Conservation (phyloP, 2,113 vertebrate species). For the Aspiorhynchus laticeps region DNA sequence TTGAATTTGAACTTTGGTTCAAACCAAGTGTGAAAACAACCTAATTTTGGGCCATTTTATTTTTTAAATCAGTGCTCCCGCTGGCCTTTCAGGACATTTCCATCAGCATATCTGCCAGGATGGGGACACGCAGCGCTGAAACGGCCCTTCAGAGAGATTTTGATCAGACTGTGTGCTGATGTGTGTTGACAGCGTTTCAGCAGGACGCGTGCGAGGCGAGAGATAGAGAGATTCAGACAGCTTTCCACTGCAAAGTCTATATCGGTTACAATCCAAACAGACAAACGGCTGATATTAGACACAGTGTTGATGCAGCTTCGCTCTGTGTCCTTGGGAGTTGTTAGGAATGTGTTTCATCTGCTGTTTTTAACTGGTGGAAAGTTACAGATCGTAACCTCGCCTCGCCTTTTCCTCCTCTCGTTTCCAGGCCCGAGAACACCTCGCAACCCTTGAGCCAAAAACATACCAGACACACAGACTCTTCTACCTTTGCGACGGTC, state of each 20-base stretch:
- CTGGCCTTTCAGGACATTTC: not conserved
- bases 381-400: slow-evolving; percentile 1
- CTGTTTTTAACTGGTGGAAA: slow-evolving; percentile 12
- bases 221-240: slow-evolving; percentile 19
- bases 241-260: slow-evolving; percentile 12
- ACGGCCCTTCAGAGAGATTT: not conserved
- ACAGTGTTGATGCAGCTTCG: not conserved
- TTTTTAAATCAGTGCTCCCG: not conserved
- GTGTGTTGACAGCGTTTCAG: slow-evolving; percentile 10
- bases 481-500: slow-evolving; percentile 78
- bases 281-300: not conserved
- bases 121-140: not conserved
- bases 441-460: slow-evolving; percentile 44
- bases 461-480: slow-evolving; percentile 44
- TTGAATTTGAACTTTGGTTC: no score
- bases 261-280: not conserved
- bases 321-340: not conserved
- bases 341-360: slow-evolving; percentile 27
- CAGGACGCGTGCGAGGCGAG: not conserved
- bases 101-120: slow-evolving; percentile 8
- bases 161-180: not conserved
- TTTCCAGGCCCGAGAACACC: not conserved
- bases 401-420: not conserved
- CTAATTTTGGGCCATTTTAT: not conserved
- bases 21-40: not conserved